Evolutionary conservation across 2,113 vertebrate genomes (phyloP).

Genomic region (Pristiophorus japonicus): DNA sequence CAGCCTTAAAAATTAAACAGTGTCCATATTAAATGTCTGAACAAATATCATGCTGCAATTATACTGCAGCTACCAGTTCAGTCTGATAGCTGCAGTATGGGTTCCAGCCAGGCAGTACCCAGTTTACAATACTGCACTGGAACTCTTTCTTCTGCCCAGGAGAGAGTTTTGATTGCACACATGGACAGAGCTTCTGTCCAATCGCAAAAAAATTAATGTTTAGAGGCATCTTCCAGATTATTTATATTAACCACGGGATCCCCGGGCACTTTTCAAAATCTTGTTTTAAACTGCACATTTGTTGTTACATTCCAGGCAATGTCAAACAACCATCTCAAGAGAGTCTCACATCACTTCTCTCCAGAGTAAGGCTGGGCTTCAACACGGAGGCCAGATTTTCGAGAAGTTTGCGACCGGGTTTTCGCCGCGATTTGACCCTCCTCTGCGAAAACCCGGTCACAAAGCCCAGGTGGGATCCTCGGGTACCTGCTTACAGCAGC

Average conservation of each 20-base stretch:
- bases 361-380: not conserved
- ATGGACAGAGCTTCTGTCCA: not conserved
- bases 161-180: not conserved
- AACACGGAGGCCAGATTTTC: too few relatives aligned
- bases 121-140: not conserved
- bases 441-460: too few relatives aligned
- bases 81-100: not conserved
- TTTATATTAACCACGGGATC: not conserved
- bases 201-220: not conserved
- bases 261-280: not conserved
- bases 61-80: too few relatives aligned
- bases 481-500: too few relatives aligned
- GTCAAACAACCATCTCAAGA: not conserved
- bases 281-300: not conserved
- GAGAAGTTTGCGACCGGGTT: too few relatives aligned
- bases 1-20: too few relatives aligned
- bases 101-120: not conserved
- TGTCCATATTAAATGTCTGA: too few relatives aligned
- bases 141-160: not conserved
- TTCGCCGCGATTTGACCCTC: too few relatives aligned
- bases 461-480: too few relatives aligned
- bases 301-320: not conserved
- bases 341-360: not conserved
- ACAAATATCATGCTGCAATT: too few relatives aligned
- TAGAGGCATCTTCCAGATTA: not conserved